These are phyloP conservation scores for Hydropsyche betteni DNA, from an alignment of 2,888 invertebrate genomes.

Conservation along the genomic window DNA sequence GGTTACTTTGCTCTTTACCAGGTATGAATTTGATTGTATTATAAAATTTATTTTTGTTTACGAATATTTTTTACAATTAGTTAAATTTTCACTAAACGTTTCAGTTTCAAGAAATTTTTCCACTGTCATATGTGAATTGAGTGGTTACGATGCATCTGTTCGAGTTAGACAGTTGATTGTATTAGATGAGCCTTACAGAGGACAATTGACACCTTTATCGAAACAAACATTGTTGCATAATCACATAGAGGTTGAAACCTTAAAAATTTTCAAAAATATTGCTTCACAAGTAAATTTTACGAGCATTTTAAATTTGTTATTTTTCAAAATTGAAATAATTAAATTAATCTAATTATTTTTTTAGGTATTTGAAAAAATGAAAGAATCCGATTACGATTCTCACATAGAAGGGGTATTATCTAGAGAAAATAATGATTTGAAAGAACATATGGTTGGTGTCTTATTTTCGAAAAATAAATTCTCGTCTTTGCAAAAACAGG, in stretches of 20 bases:
- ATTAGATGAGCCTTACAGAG: conserved; percentile 66
- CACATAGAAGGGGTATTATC: conserved; percentile 48
- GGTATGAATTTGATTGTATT: conserved; percentile 60
- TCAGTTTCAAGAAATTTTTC: conserved; percentile 39
- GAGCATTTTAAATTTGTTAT: neutral
- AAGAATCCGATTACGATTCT: conserved; percentile 70
- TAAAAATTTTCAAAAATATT: conserved; percentile 90
- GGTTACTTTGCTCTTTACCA: conserved; percentile 87
- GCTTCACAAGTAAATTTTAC: conserved; percentile 77
- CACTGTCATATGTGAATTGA: conserved; percentile 80
- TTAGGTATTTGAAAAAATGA: conserved; percentile 89
- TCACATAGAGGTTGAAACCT: conserved; percentile 90
- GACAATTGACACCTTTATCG: conserved; percentile 42
- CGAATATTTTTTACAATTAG: neutral
- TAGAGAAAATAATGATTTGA: conserved; percentile 71
- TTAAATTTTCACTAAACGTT: too few relatives aligned
- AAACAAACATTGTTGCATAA: conserved; percentile 78
- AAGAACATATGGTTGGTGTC: conserved; percentile 97
- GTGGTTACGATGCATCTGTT: conserved; percentile 90
- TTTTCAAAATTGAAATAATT: neutral
- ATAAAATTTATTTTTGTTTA: conserved; percentile 11
- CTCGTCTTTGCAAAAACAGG: conserved; percentile 92
- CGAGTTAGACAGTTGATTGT: conserved; percentile 85
- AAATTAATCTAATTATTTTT: conserved; percentile 37
- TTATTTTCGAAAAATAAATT: conserved; percentile 93